phyloP scores from a whole-genome alignment of 2,113 vertebrate species.

The Gobio gobio region DNA sequence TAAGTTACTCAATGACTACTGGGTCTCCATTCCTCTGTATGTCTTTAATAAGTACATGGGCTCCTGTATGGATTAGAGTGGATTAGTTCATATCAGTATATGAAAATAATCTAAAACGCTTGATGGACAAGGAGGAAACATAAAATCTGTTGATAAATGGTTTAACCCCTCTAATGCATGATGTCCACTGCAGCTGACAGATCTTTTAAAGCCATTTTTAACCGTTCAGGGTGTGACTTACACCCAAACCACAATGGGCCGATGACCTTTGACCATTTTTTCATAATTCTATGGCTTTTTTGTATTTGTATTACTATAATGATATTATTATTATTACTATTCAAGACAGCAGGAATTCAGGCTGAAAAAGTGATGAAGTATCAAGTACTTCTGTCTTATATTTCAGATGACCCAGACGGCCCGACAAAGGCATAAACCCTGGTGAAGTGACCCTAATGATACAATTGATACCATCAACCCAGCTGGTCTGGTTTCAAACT shows the following conservation, averaged over 20 bases:
- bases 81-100: slow-evolving; percentile 56
- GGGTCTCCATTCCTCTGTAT: background rate
- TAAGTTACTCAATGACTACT: background rate
- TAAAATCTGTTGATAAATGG: slow-evolving; percentile 23
- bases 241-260: background rate
- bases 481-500: background rate
- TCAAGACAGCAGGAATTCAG: background rate
- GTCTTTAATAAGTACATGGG: slow-evolving; percentile 7
- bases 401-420: background rate
- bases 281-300: background rate
- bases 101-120: slow-evolving; percentile 60
- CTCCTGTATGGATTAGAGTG: slow-evolving; percentile 58
- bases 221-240: background rate
- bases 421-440: background rate
- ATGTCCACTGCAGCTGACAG: slow-evolving; percentile 18
- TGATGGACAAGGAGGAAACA: slow-evolving; percentile 60
- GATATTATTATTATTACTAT: background rate
- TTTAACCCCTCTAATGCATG: slow-evolving; percentile 22
- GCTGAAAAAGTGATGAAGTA: background rate
- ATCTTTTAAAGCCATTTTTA: background rate
- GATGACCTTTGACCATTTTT: background rate
- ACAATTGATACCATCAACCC: background rate
- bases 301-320: too few species aligned
- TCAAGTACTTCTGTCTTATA: background rate
- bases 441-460: background rate